Base-by-base conservation (phyloP, 2,113 vertebrate genomes). In the Pteropus alecto region DNA sequence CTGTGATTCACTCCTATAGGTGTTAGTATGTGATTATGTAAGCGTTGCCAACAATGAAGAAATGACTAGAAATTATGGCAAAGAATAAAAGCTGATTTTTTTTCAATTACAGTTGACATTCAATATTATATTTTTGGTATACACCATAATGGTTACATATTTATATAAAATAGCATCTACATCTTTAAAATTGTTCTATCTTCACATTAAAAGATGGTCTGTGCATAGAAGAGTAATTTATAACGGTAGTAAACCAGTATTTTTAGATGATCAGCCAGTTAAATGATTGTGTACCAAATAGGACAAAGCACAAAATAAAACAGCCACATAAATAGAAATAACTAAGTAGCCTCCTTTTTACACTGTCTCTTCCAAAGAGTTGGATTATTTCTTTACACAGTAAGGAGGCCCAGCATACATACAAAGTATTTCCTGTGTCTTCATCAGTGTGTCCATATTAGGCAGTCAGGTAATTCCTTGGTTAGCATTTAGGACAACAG, bases 1-100 rank as follows among this genome's bases (percentile, higher is more conserved):
- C 90, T 83, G 76, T 97, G 97, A 98, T 98, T 97, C 97, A 97
- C 87, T 84, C 60, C 56, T 70, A 67, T 56, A 97, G 90, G 97
- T 88, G 96, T 96, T 63, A 89, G 70, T 26, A 65, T 87, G 67
- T 70, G 89, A 93, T 93, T 93, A 63, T 79, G 81, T 0, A 30
- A 97, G n/a, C 54, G 58, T 41, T 85, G 26, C 41, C 96, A 79
- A 81, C 92, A 97, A 96, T 74, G 84, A 90, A 95, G 67, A 93
- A 84, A 95, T 78, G 86, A 96, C 68, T 90, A 95, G 88, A 98
- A 98, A 92, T 43, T 33, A 88, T 0, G 76, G 67, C 12, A 83
- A 97, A 96, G 51, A 96, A 97, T 82, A 92, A 96, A 97, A 60
- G 24, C 9, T 26, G 11, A 60, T 60, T 60, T 11, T 26, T 60